phyloP scores from a whole-genome alignment of 2,888 invertebrate species.

The Noctua janthina region DNA sequence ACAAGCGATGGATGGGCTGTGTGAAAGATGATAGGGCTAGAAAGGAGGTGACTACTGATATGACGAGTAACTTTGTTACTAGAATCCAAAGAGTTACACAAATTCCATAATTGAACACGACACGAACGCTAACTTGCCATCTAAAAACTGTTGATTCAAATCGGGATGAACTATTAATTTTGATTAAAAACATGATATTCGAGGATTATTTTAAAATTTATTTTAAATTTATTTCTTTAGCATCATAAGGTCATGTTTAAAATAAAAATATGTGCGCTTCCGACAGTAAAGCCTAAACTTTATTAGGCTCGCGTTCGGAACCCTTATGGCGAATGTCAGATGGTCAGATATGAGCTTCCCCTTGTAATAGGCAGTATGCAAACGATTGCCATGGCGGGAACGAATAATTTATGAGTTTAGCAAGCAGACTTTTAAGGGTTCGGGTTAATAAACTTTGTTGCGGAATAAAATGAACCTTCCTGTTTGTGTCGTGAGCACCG shows the following conservation, averaged over 20 bases:
- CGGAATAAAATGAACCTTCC: constrained; percentile 52
- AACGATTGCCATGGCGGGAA: constrained; percentile 62
- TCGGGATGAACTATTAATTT: not conserved
- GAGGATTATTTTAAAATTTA: not conserved
- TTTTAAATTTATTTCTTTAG: not conserved
- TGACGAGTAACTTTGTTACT: not conserved
- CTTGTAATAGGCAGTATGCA: constrained; percentile 68
- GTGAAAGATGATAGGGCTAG: not conserved
- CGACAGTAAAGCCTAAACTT: constrained; percentile 40
- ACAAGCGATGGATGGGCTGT: not conserved
- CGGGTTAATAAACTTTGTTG: constrained; percentile 52
- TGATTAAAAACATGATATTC: not conserved
- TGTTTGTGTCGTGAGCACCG: constrained; percentile 15
- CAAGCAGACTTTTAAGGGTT: constrained; percentile 63
- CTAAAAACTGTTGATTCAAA: not conserved
- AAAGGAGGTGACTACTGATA: not conserved
- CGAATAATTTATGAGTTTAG: constrained; percentile 65
- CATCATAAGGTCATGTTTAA: constrained; percentile 2
- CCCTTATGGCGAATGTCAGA: constrained; percentile 69
- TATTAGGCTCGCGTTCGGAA: constrained; percentile 28
- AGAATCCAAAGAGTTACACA: too few relatives aligned
- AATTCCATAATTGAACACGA: too few relatives aligned
- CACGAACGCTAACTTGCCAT: not conserved
- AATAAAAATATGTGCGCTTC: constrained; percentile 41
- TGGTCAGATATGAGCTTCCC: constrained; percentile 75